Evolutionary conservation across 2,113 vertebrate genomes (phyloP).

Genomic region (Pantherophis guttatus): DNA sequence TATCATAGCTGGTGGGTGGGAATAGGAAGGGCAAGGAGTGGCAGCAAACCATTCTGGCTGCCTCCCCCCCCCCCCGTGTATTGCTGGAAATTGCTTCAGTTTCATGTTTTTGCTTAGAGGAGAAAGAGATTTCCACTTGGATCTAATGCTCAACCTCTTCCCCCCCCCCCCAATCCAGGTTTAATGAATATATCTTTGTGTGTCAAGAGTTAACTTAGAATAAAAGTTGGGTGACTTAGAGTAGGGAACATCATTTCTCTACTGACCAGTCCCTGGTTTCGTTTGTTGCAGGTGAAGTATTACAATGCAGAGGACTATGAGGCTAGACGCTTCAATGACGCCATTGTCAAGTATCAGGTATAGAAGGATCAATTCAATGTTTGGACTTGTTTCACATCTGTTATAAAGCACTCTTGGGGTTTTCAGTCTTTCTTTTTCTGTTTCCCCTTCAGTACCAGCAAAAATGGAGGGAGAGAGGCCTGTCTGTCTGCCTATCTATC

Average conservation of each 20-base stretch:
- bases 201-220: not conserved
- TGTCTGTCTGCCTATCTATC: not conserved
- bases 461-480: not conserved
- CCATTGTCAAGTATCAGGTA: slow-evolving; percentile 92
- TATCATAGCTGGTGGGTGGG: fast-evolving
- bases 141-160: not conserved
- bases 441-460: not conserved
- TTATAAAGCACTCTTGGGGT: not conserved
- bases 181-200: not conserved
- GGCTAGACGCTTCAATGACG: slow-evolving; percentile 82
- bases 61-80: not conserved
- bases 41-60: fast-evolving
- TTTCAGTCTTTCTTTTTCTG: not conserved
- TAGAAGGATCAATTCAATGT: not conserved
- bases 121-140: not conserved
- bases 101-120: not conserved
- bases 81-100: not conserved
- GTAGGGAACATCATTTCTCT: not conserved
- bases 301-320: slow-evolving; percentile 92
- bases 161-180: not conserved
- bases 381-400: not conserved
- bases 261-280: not conserved
- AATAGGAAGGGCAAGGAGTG: fast-evolving
- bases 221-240: not conserved
- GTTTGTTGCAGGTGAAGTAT: slow-evolving; percentile 85